Evolutionary conservation across 1,140 invertebrate genomes (phyloP).

Genomic region (Leptinotarsa undecemlineata): DNA sequence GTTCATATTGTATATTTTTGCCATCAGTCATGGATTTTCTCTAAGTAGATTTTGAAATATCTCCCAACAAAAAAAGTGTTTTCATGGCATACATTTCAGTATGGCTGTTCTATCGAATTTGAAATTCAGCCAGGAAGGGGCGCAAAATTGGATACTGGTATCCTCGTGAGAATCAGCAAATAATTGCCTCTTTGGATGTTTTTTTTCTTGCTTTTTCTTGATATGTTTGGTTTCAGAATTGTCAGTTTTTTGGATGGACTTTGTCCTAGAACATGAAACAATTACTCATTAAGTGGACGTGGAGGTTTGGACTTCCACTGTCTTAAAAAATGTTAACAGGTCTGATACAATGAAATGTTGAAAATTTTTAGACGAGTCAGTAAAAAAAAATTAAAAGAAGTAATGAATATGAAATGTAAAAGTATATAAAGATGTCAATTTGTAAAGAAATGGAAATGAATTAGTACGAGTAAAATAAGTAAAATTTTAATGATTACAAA

Average conservation of each 20-base stretch:
- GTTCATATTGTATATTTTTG: too few species aligned
- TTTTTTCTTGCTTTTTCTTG: slow-evolving; percentile 48
- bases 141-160: slow-evolving; percentile 53
- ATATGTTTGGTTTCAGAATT: slow-evolving; percentile 38
- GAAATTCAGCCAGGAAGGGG: slow-evolving; percentile 64
- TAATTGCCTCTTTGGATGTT: slow-evolving; percentile 60
- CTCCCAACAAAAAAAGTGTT: too few species aligned
- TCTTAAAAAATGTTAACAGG: neutral
- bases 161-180: slow-evolving; percentile 52
- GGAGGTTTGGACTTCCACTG: too few species aligned
- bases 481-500: too few species aligned
- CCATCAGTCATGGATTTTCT: too few species aligned
- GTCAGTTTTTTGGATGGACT: slow-evolving; percentile 45
- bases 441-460: too few species aligned
- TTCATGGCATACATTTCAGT: slow-evolving; percentile 56
- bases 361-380: neutral
- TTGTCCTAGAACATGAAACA: slow-evolving; percentile 24
- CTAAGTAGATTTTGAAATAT: too few species aligned
- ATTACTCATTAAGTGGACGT: neutral
- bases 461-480: too few species aligned
- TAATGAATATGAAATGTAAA: neutral
- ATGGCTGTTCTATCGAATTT: slow-evolving; percentile 63
- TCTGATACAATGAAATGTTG: neutral
- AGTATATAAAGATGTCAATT: neutral
- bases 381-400: neutral